A percentile compares a stretch with the other conserved stretches of the same genome.
phyloP scores from a whole-genome alignment of 2,888 invertebrate species.

The Stratiomys singularior region DNA sequence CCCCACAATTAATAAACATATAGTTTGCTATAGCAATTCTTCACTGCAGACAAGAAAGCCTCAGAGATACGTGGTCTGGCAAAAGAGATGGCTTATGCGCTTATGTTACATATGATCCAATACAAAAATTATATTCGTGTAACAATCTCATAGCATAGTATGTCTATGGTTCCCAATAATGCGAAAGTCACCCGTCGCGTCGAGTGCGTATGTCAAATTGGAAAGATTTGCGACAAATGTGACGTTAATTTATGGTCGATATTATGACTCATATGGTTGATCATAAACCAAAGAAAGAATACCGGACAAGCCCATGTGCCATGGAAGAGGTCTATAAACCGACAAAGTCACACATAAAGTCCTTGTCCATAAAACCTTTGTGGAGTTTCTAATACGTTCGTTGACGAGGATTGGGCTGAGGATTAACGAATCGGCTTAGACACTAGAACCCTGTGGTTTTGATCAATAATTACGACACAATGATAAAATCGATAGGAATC shows the following conservation, averaged over 20 bases:
- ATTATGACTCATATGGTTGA: slow-evolving; percentile 18
- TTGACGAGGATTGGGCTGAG: not conserved
- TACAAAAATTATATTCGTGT: no score
- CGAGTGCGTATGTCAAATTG: slow-evolving; percentile 46
- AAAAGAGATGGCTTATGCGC: no score
- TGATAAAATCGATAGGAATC: slow-evolving; percentile 37
- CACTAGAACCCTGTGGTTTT: slow-evolving; percentile 39
- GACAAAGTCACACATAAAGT: not conserved
- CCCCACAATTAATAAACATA: no score
- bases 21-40: no score
- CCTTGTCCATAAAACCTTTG: not conserved
- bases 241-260: slow-evolving; percentile 41
- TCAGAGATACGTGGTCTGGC: no score
- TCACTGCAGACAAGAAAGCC: no score
- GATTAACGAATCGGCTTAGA: not conserved
- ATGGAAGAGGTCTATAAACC: not conserved
- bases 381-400: not conserved
- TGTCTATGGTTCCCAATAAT: slow-evolving; percentile 24
- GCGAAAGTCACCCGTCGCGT: slow-evolving; percentile 35
- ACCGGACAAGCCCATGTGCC: slow-evolving; percentile 25
- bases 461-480: slow-evolving; percentile 41
- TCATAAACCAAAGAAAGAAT: slow-evolving; percentile 30
- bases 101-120: no score
- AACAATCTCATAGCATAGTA: no score
- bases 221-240: slow-evolving; percentile 46